A percentile compares a stretch with the other conserved stretches of the same genome.
phyloP scores from a whole-genome alignment of 2,888 invertebrate species.

The Strigamia transsilvanica region DNA sequence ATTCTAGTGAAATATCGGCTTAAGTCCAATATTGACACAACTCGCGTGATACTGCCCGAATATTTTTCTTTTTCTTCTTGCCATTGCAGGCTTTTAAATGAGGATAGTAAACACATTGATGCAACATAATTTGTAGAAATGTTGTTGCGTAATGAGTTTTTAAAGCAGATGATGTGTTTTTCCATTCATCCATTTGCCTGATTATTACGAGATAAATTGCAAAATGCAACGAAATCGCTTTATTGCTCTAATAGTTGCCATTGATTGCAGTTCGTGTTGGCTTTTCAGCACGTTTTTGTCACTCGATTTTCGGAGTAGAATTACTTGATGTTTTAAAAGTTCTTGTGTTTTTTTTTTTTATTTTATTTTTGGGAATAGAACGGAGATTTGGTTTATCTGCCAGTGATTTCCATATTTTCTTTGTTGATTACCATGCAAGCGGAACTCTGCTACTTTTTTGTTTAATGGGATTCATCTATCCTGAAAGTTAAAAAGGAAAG shows the following conservation, averaged over 20 bases:
- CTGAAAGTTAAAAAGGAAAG: not conserved
- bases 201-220: too few species aligned
- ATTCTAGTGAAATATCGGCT: slow-evolving; percentile 41
- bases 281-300: too few species aligned
- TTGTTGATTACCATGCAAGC: slow-evolving; percentile 28
- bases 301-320: too few species aligned
- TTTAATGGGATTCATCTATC: slow-evolving; percentile 10
- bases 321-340: too few species aligned
- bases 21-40: slow-evolving; percentile 24
- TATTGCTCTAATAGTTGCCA: too few species aligned
- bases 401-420: slow-evolving; percentile 36
- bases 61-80: slow-evolving; percentile 6
- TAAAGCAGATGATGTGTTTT: not conserved
- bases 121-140: slow-evolving; percentile 11
- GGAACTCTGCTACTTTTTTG: slow-evolving; percentile 22
- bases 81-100: not conserved
- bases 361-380: too few species aligned
- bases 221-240: too few species aligned
- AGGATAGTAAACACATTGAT: slow-evolving; percentile 23
- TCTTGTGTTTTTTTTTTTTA: too few species aligned
- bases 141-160: not conserved
- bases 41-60: slow-evolving; percentile 6
- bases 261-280: too few species aligned
- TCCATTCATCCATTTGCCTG: too few species aligned
- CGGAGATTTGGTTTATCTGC: slow-evolving; percentile 7